These are phyloP conservation scores for Nesidiocoris tenuis DNA, from an alignment of 2,888 invertebrate species.

Conservation along the genomic window DNA sequence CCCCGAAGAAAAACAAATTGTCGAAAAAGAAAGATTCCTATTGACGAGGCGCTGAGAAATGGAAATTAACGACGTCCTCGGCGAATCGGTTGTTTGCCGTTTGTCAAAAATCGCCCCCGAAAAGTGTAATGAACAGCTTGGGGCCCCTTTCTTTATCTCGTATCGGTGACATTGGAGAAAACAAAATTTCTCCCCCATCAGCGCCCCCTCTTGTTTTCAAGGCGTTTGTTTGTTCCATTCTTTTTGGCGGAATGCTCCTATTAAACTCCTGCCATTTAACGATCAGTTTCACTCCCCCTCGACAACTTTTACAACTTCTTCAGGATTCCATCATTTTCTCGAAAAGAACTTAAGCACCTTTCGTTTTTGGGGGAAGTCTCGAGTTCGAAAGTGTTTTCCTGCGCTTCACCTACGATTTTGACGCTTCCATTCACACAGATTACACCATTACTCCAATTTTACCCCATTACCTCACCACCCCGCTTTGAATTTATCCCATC, in stretches of 20 bases:
- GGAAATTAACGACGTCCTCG: conserved; percentile 7
- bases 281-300: conserved; percentile 10
- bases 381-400: neutral
- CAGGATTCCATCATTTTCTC: neutral
- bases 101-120: neutral
- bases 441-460: too few relatives aligned
- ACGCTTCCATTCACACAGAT: too few relatives aligned
- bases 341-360: neutral
- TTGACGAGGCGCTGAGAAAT: conserved; percentile 1
- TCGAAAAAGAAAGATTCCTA: neutral
- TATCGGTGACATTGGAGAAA: neutral
- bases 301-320: neutral
- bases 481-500: too few relatives aligned
- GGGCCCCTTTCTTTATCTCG: neutral
- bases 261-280: neutral
- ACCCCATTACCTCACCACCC: too few relatives aligned
- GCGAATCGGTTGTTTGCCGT: neutral
- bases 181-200: conserved; percentile 22
- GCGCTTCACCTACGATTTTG: neutral
- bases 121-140: neutral
- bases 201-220: conserved; percentile 8
- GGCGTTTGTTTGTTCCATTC: conserved; percentile 15
- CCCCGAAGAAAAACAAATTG: neutral
- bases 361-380: neutral
- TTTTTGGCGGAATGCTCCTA: neutral